These are phyloP conservation scores for Drosophila sulfurigaster DNA, from an alignment of 1,140 invertebrate genomes.

Conservation along the genomic window DNA sequence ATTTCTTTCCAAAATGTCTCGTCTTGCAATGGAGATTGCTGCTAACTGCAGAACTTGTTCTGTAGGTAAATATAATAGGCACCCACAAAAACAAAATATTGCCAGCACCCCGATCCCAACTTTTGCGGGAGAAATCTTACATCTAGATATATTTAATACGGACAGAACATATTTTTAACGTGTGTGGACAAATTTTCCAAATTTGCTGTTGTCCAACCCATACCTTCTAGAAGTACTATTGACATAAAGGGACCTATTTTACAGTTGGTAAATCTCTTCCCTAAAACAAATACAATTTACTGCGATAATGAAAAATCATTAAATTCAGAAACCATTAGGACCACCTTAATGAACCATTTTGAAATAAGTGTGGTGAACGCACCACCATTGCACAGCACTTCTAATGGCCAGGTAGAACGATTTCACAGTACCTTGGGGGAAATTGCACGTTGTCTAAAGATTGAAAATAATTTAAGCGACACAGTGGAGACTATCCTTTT, in stretches of 20 bases:
- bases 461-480: too few species aligned
- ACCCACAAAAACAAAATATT: constrained; percentile 39
- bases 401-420: too few species aligned
- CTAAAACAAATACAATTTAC: constrained; percentile 27
- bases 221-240: constrained; percentile 33
- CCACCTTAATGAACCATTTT: not conserved
- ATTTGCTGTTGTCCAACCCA: constrained; percentile 36
- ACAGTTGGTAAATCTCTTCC: constrained; percentile 41
- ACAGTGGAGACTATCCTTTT: too few species aligned
- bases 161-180: constrained; percentile 41
- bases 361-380: too few species aligned
- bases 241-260: constrained; percentile 26
- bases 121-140: constrained; percentile 34
- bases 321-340: constrained; percentile 12
- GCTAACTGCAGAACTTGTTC: constrained; percentile 41
- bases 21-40: constrained; percentile 29
- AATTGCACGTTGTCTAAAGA: too few species aligned
- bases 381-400: too few species aligned
- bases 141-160: constrained; percentile 35
- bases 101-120: constrained; percentile 29
- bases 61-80: constrained; percentile 42
- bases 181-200: constrained; percentile 46
- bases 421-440: too few species aligned
- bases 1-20: constrained; percentile 48
- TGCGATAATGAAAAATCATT: constrained; percentile 36